A percentile compares a stretch with the other conserved stretches of the same genome.
Conservation (phyloP, 2,113 vertebrate genomes). For the Lycocorax pyrrhopterus region DNA sequence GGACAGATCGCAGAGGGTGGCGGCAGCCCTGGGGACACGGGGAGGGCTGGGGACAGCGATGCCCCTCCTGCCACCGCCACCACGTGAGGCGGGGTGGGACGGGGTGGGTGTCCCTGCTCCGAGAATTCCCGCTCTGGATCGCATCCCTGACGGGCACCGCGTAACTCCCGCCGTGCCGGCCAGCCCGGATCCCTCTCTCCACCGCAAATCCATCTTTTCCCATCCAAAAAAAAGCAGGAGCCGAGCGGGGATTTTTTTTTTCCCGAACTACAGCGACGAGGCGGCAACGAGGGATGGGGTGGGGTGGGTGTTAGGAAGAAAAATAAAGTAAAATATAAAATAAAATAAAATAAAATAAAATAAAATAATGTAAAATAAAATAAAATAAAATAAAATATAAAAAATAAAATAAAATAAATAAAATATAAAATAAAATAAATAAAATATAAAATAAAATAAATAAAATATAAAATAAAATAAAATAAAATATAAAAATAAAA, state of each 20-base stretch:
- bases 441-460: too few species aligned
- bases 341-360: too few species aligned
- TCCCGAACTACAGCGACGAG: not conserved
- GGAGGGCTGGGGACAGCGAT: not conserved
- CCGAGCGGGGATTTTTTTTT: not conserved
- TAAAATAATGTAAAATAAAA: too few species aligned
- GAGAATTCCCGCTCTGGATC: not conserved
- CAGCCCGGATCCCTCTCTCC: fast-evolving
- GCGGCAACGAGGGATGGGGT: fast-evolving
- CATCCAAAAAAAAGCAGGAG: not conserved
- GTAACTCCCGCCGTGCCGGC: fast-evolving
- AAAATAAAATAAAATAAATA: too few species aligned
- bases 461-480: too few species aligned
- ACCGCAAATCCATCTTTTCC: fast-evolving
- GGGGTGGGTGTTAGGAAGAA: too few species aligned
- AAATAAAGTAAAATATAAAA: too few species aligned
- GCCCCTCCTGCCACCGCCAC: not conserved
- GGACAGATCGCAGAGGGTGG: not conserved
- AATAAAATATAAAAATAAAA: too few species aligned
- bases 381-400: too few species aligned
- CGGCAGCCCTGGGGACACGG: not conserved
- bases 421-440: too few species aligned
- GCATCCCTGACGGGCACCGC: not conserved
- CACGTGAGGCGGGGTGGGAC: not conserved
- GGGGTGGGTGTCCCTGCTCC: not conserved